phyloP scores from a whole-genome alignment of 2,888 invertebrate genomes.

The Napeogenes inachia region DNA sequence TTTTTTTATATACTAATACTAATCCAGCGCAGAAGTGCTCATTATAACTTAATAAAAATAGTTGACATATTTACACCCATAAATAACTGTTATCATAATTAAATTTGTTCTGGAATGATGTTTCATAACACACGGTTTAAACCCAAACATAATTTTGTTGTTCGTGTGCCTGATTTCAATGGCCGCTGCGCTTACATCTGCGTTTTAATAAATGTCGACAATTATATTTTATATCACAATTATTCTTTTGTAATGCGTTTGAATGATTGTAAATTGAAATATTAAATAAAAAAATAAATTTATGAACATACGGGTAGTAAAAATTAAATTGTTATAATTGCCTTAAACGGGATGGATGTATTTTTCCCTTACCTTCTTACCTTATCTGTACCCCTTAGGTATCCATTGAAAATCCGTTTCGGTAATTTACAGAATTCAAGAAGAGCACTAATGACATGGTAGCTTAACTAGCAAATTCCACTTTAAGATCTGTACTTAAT shows the following conservation, averaged over 20 bases:
- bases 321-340: no score
- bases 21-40: not conserved
- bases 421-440: no score
- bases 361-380: no score
- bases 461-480: no score
- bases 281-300: no score
- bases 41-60: slow-evolving; percentile 1
- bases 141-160: slow-evolving; percentile 55
- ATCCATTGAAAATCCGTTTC: no score
- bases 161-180: slow-evolving; percentile 64
- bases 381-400: no score
- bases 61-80: slow-evolving; percentile 14
- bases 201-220: slow-evolving; percentile 18
- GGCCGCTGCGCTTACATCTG: slow-evolving; percentile 58
- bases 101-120: slow-evolving; percentile 44
- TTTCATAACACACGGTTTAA: slow-evolving; percentile 49
- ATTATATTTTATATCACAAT: not conserved
- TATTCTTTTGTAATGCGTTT: not conserved
- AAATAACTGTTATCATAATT: slow-evolving; percentile 18
- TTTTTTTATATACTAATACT: not conserved
- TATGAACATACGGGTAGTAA: no score
- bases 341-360: no score
- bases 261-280: slow-evolving; percentile 50
- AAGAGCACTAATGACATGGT: no score
- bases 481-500: no score